Evolutionary conservation across 1,140 invertebrate species (phyloP).

Genomic region (Neodiprion virginianus): DNA sequence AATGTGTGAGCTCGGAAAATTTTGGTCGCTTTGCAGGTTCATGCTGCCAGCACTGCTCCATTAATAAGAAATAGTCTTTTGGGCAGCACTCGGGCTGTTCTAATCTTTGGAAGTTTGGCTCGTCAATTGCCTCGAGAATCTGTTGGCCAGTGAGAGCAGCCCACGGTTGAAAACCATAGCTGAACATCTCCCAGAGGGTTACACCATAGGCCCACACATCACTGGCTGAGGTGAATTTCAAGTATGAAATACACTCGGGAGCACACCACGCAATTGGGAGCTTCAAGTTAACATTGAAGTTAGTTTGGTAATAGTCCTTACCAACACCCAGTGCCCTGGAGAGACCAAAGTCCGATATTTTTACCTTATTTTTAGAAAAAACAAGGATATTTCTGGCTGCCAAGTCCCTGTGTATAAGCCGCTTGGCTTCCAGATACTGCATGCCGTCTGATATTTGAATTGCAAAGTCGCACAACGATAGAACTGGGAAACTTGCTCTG

Average conservation of each 20-base stretch:
- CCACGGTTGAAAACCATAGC: constrained; percentile 98
- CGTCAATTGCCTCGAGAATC: constrained; percentile 95
- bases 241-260: constrained; percentile 96
- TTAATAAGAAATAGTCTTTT: constrained; percentile 89
- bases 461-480: constrained; percentile 89
- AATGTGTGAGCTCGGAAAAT: constrained; percentile 84
- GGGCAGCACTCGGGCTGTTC: constrained; percentile 96
- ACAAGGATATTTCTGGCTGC: constrained; percentile 96
- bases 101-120: constrained; percentile 86
- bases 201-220: constrained; percentile 99
- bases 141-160: constrained; percentile 93
- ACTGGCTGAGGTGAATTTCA: constrained; percentile 93
- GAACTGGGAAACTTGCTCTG: constrained; percentile 86
- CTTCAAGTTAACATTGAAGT: constrained; percentile 98
- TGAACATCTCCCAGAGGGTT: constrained; percentile 99
- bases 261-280: constrained; percentile 99
- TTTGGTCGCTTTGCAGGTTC: constrained; percentile 88
- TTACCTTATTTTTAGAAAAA: constrained; percentile 95
- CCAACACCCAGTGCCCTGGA: constrained; percentile 95
- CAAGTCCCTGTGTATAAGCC: constrained; percentile 93
- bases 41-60: constrained; percentile 96
- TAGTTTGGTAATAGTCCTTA: constrained; percentile 99
- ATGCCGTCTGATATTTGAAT: constrained; percentile 96
- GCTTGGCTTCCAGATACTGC: constrained; percentile 92
- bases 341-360: constrained; percentile 98